These are phyloP conservation scores for Sula dactylatra DNA, from an alignment of 2,113 vertebrate genomes.

Conservation along the genomic window DNA sequence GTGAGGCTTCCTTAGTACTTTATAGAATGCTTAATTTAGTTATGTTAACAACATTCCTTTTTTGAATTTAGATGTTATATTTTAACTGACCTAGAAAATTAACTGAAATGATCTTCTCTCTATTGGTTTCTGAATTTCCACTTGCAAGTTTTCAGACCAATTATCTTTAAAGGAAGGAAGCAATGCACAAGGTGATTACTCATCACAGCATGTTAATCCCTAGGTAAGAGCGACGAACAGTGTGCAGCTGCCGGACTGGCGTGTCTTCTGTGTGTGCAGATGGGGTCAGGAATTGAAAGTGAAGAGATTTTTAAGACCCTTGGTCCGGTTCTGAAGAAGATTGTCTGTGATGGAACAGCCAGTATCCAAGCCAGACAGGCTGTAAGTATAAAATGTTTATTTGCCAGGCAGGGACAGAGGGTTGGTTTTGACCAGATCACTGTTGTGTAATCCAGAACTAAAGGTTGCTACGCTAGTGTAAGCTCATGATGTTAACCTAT, in stretches of 20 bases:
- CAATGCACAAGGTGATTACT: background rate
- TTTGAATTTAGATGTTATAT: background rate
- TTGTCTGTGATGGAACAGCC: constrained; percentile 87
- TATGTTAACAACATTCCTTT: background rate
- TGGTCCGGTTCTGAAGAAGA: constrained; percentile 90
- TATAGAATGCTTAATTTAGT: background rate
- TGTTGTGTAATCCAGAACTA: background rate
- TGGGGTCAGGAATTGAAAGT: constrained; percentile 94
- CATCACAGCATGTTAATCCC: background rate
- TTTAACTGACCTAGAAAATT: background rate
- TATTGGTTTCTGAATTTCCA: background rate
- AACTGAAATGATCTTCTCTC: background rate
- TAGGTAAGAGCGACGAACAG: constrained; percentile 94
- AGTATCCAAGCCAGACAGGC: constrained; percentile 88
- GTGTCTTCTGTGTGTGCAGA: constrained; percentile 90
- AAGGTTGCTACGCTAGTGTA: background rate
- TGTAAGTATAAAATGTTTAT: constrained; percentile 77
- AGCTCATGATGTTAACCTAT: background rate
- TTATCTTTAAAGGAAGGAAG: background rate
- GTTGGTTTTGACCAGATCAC: background rate
- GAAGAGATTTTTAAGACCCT: constrained; percentile 94
- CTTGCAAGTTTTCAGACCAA: background rate
- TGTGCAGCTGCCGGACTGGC: constrained; percentile 88
- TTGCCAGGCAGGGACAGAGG: background rate
- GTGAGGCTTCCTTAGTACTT: background rate